Evolutionary conservation across 2,113 vertebrate genomes (phyloP).

Genomic region (Bubo blakistoni): DNA sequence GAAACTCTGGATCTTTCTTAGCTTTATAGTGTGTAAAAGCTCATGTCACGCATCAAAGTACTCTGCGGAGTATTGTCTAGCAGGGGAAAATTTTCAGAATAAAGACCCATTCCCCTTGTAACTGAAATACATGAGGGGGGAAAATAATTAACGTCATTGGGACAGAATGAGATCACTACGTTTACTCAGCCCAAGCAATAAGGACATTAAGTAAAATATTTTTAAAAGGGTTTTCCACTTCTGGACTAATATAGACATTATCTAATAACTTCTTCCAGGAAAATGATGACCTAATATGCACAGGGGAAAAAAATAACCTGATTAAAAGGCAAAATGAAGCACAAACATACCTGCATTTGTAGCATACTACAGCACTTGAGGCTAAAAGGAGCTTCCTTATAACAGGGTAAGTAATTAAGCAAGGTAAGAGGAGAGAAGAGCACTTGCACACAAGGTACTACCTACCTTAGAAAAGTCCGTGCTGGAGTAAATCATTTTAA

Average conservation of each 20-base stretch:
- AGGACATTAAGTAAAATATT: slow-evolving; percentile 25
- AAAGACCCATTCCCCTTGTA: slow-evolving; percentile 5
- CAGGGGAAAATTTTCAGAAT: not conserved
- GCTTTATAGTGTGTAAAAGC: not conserved
- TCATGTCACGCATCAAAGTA: not conserved
- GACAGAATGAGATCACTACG: not conserved
- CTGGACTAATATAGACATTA: slow-evolving; percentile 47
- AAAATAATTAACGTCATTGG: not conserved
- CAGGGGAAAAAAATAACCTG: not conserved
- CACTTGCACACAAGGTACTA: not conserved
- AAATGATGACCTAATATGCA: slow-evolving; percentile 37
- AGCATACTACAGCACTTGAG: not conserved
- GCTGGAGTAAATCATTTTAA: not conserved
- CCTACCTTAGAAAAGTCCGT: not conserved
- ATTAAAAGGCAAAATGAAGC: not conserved
- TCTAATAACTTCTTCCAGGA: slow-evolving; percentile 60
- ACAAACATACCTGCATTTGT: not conserved
- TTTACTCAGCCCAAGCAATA: slow-evolving; percentile 21
- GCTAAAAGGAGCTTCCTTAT: not conserved
- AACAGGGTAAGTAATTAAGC: not conserved
- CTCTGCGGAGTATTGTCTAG: not conserved
- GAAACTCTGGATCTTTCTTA: not conserved
- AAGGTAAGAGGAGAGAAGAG: not conserved
- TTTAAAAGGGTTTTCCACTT: slow-evolving; percentile 54
- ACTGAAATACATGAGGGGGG: slow-evolving; percentile 11